Evolutionary conservation across 2,113 vertebrate genomes (phyloP), one percentile per base, ranked within the genome.

Genomic region (Rhizomys pruinosus): DNA sequence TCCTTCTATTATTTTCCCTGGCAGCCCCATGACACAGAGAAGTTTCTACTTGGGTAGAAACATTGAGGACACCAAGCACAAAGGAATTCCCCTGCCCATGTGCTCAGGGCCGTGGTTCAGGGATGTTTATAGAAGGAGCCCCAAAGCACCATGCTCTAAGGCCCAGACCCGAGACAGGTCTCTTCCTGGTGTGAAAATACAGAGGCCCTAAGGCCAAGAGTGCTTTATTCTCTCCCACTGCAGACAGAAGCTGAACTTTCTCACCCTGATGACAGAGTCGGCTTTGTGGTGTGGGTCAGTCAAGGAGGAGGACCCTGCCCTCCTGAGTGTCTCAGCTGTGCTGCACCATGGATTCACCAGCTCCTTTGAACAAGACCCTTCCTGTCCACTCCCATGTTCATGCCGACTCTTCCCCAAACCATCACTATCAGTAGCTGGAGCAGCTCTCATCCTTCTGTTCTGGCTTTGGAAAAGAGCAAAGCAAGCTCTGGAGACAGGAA

Each of bases 351-450:
- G 23, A 66, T 59, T 85, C 81, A 8, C 29, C 76, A 44, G 72
- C 27, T 32, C 5, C 61, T 78, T 64, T 59, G 47, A 34, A 84
- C 82, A 92, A 87, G 94, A 87, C 37, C 23, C 64, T 89, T 94
- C 96, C 89, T 55, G 84, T 71, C 64, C 39, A 0, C n/a, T 44
- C 74, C 71, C 34, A 0, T 3, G 9, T 73, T 44, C 3, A 1
- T 7, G 11, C 82, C 52, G 80, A 78, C 82, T 42, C 23, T 72
- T 47, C 74, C 84, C 16, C 6, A 69, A 64, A 57, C 13, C 55
- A 4, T 6, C 27, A 7, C 20, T 57, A 61, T 47, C 7, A 25
- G 15, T 34, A 86, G 66, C 15, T 71, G 37, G 13, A 61, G 37
- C 0, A 5, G 25, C 64, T 68, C 52, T 88, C 23, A 4, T 2